Conservation (phyloP, 2,797 vertebrate genomes). For the Anisognathus igniventris region DNA sequence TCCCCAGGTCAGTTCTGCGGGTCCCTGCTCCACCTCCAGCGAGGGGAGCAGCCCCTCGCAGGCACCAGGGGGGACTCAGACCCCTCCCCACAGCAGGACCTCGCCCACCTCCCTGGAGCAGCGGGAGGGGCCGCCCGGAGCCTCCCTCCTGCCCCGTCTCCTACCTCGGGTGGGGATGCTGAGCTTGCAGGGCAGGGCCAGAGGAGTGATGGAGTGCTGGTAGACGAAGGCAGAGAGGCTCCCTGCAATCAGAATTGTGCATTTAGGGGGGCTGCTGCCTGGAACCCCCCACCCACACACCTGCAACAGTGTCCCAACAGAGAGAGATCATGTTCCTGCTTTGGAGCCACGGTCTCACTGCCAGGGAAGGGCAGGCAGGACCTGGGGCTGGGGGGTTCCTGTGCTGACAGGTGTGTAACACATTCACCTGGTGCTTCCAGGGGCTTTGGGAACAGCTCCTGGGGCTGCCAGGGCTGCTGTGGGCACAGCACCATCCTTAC, state of each 20-base stretch:
- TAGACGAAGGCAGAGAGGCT: conserved; percentile 93
- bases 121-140: fast-evolving
- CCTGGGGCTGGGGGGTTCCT: neutral
- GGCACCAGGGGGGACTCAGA: fast-evolving
- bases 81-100: neutral
- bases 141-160: neutral
- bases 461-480: neutral
- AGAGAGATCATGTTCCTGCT: fast-evolving
- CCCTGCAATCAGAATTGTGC: conserved; percentile 64
- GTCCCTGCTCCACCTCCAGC: neutral
- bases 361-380: neutral
- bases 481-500: conserved; percentile 56
- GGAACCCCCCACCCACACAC: fast-evolving
- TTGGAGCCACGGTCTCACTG: fast-evolving
- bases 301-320: fast-evolving
- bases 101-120: fast-evolving
- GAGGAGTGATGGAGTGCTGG: conserved; percentile 84
- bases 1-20: fast-evolving
- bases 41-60: neutral
- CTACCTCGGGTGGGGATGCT: conserved; percentile 80
- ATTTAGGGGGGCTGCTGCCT: neutral
- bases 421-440: neutral
- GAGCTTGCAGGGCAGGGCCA: conserved; percentile 85
- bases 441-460: neutral
- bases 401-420: fast-evolving